phyloP scores from a whole-genome alignment of 2,888 invertebrate species.

The Prostheceraeus crozeri region DNA sequence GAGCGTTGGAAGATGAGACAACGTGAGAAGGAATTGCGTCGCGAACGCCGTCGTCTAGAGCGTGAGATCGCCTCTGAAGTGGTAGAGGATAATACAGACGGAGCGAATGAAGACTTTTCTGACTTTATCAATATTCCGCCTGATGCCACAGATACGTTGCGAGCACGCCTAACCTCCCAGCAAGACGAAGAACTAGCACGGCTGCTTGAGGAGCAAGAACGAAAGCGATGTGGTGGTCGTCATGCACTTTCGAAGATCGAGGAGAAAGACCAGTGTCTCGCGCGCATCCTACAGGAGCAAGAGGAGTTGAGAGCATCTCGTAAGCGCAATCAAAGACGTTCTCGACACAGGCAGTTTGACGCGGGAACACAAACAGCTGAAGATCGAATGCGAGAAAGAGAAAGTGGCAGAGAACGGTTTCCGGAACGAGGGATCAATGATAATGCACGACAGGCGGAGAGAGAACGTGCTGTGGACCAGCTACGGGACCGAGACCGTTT shows the following conservation, averaged over 20 bases:
- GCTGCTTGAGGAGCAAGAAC: slow-evolving; percentile 5
- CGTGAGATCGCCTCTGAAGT: neutral
- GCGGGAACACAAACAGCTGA: no score
- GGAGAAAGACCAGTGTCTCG: neutral
- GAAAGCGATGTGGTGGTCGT: neutral
- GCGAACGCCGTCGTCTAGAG: neutral
- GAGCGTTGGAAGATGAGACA: neutral
- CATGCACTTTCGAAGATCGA: neutral
- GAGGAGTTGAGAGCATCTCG: neutral
- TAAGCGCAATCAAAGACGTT: no score
- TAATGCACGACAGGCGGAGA: no score
- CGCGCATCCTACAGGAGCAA: neutral
- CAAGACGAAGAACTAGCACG: slow-evolving; percentile 17
- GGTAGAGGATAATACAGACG: neutral
- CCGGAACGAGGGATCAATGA: no score
- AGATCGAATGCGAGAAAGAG: no score
- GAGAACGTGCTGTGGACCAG: no score
- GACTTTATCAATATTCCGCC: no score
- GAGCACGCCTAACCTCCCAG: neutral
- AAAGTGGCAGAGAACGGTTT: no score
- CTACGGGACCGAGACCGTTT: no score
- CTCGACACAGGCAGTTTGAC: no score
- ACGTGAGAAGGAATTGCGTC: neutral
- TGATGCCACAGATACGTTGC: no score
- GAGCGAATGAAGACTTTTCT: no score